Conservation (phyloP, 1,140 invertebrate species). For the Drosophila repleta region DNA sequence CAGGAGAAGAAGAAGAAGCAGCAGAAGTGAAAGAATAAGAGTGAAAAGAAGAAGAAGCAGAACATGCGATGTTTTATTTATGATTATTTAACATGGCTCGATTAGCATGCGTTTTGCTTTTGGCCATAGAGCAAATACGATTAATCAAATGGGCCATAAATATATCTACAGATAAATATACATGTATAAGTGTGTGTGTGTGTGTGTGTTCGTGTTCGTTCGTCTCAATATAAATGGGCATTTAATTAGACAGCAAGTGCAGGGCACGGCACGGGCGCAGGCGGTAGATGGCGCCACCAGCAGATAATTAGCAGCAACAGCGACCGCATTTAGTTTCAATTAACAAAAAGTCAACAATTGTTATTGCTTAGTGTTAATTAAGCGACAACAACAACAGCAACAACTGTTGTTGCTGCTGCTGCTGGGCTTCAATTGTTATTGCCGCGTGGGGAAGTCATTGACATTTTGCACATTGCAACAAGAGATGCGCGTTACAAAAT, state of each 20-base stretch:
- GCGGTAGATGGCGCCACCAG: constrained; percentile 63
- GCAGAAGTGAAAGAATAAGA: not conserved
- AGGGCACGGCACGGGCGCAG: constrained; percentile 19
- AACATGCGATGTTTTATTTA: constrained; percentile 73
- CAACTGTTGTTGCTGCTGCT: constrained; percentile 21
- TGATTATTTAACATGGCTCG: constrained; percentile 60
- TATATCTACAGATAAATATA: constrained; percentile 20
- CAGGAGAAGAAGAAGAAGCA: not conserved
- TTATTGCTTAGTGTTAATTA: constrained; percentile 66
- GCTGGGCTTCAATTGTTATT: constrained; percentile 64
- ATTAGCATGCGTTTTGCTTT: constrained; percentile 39
- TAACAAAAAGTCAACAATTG: constrained; percentile 51
- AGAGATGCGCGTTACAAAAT: constrained; percentile 36
- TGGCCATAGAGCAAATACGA: constrained; percentile 40
- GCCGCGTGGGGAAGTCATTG: constrained; percentile 64
- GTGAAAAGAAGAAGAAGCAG: constrained; percentile 1
- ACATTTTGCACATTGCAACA: constrained; percentile 60
- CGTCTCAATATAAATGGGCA: constrained; percentile 58
- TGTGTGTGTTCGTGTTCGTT: not conserved
- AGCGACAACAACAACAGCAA: constrained; percentile 38
- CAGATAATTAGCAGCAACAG: constrained; percentile 61
- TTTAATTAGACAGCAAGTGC: constrained; percentile 59
- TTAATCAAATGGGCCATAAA: constrained; percentile 75
- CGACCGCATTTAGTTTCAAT: constrained; percentile 50
- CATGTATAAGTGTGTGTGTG: not conserved